Evolutionary conservation across 2,113 vertebrate genomes (phyloP).

Genomic region (Astatoreochromis straeleni): DNA sequence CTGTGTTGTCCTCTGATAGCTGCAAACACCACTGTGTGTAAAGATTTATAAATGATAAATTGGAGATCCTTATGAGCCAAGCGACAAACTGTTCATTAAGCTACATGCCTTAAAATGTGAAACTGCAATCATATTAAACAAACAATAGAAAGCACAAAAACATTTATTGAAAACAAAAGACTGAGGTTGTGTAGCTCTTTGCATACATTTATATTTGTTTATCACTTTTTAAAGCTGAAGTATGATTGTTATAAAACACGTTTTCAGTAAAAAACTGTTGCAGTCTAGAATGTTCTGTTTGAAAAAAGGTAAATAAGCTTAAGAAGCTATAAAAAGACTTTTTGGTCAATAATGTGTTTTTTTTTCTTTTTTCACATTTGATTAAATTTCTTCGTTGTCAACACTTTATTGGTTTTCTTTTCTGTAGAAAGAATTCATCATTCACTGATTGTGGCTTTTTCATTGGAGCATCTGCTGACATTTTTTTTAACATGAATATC

Average conservation of each 20-base stretch:
- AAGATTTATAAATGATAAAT: background rate
- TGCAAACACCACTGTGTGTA: background rate
- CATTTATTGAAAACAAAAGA: background rate
- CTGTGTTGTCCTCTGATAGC: background rate
- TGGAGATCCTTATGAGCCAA: background rate
- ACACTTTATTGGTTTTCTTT: background rate
- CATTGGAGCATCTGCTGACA: background rate
- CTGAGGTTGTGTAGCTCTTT: background rate
- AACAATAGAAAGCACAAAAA: background rate
- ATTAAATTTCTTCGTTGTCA: background rate
- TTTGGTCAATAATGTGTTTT: background rate
- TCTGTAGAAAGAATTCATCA: background rate
- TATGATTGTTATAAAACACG: background rate
- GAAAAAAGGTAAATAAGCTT: background rate
- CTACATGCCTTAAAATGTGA: background rate
- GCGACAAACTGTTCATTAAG: background rate
- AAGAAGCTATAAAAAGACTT: background rate
- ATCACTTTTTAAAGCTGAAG: background rate
- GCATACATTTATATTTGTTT: background rate
- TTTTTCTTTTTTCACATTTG: background rate
- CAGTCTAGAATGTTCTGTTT: background rate
- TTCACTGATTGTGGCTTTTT: background rate
- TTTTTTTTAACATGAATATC: background rate
- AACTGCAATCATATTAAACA: background rate
- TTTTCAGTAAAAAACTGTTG: background rate